Evolutionary conservation across 2,113 vertebrate species (phyloP).

Genomic region (Tichodroma muraria): DNA sequence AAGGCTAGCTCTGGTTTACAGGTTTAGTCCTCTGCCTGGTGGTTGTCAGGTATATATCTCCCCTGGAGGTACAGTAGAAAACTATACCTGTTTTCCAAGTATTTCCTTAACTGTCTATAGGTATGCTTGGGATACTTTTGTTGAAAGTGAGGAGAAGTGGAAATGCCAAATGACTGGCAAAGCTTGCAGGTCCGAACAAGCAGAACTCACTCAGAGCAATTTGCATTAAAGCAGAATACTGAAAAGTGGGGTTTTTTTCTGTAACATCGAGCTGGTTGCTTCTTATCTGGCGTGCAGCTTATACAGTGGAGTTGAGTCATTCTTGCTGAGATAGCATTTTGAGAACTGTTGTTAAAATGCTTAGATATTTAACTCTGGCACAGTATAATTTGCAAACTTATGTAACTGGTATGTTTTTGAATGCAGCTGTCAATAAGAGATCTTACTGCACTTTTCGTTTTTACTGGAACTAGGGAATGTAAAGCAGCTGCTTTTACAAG

Average conservation of each 20-base stretch:
- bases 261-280: not conserved
- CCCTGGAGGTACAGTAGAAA: not conserved
- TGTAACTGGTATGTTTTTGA: slow-evolving; percentile 58
- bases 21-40: not conserved
- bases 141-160: not conserved
- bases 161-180: slow-evolving; percentile 1
- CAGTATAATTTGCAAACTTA: slow-evolving; percentile 52
- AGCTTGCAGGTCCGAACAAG: slow-evolving; percentile 50
- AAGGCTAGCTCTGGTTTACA: not conserved
- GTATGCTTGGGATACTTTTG: not conserved
- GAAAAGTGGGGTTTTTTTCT: not conserved
- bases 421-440: slow-evolving; percentile 57
- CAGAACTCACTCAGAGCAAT: not conserved
- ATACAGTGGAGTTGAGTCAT: slow-evolving; percentile 24
- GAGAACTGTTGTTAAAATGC: slow-evolving; percentile 41
- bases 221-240: slow-evolving; percentile 14
- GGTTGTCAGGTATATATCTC: not conserved
- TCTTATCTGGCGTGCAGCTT: slow-evolving; percentile 38
- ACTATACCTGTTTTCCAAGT: not conserved
- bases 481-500: not conserved
- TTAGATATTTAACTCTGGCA: slow-evolving; percentile 50
- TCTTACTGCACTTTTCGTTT: slow-evolving; percentile 25
- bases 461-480: not conserved
- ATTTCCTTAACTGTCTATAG: not conserved
- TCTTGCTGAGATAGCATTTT: slow-evolving; percentile 52